phyloP scores from a whole-genome alignment of 2,113 vertebrate species.

The Ammospiza nelsoni region DNA sequence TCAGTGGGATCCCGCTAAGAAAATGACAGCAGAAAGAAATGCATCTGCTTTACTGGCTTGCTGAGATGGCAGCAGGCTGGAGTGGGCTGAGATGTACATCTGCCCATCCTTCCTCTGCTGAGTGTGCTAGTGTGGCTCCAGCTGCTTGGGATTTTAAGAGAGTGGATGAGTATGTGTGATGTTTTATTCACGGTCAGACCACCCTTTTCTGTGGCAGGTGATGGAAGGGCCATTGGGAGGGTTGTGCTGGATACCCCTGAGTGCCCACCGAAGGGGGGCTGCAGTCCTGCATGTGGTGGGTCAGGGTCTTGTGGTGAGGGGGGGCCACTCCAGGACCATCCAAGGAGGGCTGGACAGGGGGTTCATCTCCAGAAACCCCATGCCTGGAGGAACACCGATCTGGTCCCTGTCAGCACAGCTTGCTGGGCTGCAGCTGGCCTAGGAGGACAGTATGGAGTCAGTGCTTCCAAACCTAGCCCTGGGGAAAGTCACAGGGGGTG shows the following conservation, averaged over 20 bases:
- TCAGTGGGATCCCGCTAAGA: neutral
- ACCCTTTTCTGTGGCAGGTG: neutral
- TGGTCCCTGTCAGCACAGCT: neutral
- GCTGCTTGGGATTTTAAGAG: neutral
- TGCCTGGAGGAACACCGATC: fast-evolving
- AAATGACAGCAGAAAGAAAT: neutral
- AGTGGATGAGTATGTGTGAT: neutral
- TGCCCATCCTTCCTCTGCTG: neutral
- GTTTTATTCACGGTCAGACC: neutral
- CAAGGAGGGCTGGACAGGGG: neutral
- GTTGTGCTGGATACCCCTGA: neutral
- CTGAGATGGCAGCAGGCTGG: neutral
- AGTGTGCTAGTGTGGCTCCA: neutral
- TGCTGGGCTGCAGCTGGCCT: neutral
- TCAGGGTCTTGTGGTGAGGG: neutral
- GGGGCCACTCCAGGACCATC: neutral
- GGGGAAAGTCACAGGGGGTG: neutral
- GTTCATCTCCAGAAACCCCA: neutral
- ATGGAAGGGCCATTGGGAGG: neutral
- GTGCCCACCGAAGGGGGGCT: neutral
- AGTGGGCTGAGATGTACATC: neutral
- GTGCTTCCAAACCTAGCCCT: neutral
- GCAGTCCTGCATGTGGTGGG: neutral
- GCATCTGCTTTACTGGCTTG: fast-evolving
- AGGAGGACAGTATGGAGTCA: neutral